phyloP scores from a whole-genome alignment of 1,140 invertebrate genomes.

The Nebria ingens region DNA sequence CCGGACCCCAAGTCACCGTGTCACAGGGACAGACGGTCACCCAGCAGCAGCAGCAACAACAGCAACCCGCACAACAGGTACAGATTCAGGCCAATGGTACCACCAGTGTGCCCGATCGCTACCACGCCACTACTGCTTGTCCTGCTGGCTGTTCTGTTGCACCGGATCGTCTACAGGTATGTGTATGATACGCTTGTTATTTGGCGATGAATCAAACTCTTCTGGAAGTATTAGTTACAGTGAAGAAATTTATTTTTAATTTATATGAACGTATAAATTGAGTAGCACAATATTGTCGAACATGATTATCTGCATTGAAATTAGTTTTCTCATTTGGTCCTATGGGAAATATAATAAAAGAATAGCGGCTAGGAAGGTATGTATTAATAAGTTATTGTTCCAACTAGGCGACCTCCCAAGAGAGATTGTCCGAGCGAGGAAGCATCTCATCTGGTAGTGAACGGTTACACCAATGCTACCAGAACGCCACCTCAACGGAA shows the following conservation, averaged over 20 bases:
- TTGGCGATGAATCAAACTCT: not conserved
- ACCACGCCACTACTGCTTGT: conserved; percentile 16
- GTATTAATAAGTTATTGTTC: not conserved
- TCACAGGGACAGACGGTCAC: not conserved
- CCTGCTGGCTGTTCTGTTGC: conserved; percentile 26
- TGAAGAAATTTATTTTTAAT: too few species aligned
- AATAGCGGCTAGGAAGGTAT: not conserved
- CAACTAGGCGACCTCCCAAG: not conserved
- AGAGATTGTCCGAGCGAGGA: not conserved
- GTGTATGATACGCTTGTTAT: not conserved
- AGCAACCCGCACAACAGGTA: too few species aligned
- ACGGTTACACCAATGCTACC: not conserved
- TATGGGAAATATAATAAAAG: not conserved
- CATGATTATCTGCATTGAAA: too few species aligned
- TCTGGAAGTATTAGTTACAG: too few species aligned
- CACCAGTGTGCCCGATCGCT: not conserved
- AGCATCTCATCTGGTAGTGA: conserved; percentile 1
- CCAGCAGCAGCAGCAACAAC: conserved; percentile 1
- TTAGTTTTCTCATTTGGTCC: too few species aligned
- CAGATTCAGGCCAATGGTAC: too few species aligned
- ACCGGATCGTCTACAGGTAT: conserved; percentile 12
- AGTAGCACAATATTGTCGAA: too few species aligned
- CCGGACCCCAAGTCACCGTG: not conserved
- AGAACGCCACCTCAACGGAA: not conserved
- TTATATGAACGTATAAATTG: too few species aligned